Base-by-base conservation (phyloP, 2,797 vertebrate genomes). In the Enteromius treurensis region DNA sequence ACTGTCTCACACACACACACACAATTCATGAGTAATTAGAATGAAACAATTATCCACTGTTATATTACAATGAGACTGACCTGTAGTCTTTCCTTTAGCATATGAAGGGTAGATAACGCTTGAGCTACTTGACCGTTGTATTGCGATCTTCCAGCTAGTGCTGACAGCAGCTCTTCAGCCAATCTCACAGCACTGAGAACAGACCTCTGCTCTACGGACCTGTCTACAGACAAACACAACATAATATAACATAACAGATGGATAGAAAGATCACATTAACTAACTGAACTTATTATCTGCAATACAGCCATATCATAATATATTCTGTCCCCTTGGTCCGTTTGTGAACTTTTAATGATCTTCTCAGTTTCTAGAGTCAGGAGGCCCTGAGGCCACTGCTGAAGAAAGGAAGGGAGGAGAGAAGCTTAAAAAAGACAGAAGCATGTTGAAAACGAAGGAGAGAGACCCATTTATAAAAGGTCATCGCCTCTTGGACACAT, bases 161-260 rank as follows among this genome's bases (percentile, higher is more conserved):
- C 92, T 21, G 84, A 40, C 77, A 94, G 90, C 13, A 95, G 87
- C 15, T 91, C 87, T 79, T 86, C 87, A 1, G 94, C 92, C 37
- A 88, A 81, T 64, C 47, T 77, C 15, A 94, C 53, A 5, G 88
- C 88, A 3, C 19, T 45, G 13, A 87, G 40, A 5, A 87, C 51
- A 6, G 89, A 6, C n/a, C 5, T 19, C 0, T 0, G 4, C 26
- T 93, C 87, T 26, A 80, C 65, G 0, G 75, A 76, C 37, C 80
- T 60, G 87, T 90, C 94, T 95, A 86, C 37, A 86, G 3, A 81
- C 9, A 83, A 26, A 62, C 10, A 75, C 13, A 74, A 62, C 10
- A 74, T 7, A 73, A n/a, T n/a, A n/a, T n/a, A n/a, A 45, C 45
- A 21, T 34, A 55, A 80, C 8, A 14, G 11, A 47, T 1, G 15